phyloP scores from a whole-genome alignment of 1,140 invertebrate genomes.

The Chironomus striatipennis region DNA sequence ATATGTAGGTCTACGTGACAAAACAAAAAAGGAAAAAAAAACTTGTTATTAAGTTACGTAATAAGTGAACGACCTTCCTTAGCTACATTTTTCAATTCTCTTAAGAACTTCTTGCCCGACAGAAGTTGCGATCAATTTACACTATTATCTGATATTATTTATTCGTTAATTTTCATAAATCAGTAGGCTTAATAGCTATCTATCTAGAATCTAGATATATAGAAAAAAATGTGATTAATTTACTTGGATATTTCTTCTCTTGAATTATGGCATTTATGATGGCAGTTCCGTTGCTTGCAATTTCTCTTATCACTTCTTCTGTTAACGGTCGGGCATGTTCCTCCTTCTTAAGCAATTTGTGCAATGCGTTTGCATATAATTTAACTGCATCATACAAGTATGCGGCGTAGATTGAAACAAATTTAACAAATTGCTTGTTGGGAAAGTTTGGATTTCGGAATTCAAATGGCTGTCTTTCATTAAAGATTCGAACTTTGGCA shows the following conservation, averaged over 20 bases:
- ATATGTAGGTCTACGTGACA: no score
- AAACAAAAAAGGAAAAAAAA: no score
- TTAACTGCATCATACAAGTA: slow-evolving; percentile 94
- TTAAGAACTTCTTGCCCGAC: background rate
- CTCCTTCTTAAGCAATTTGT: slow-evolving; percentile 56
- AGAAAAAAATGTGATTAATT: slow-evolving; percentile 36
- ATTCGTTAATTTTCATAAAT: no score
- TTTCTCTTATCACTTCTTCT: slow-evolving; percentile 55
- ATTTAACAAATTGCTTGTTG: slow-evolving; percentile 51
- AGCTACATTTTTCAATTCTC: no score
- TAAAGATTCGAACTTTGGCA: slow-evolving; percentile 65
- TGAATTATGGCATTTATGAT: slow-evolving; percentile 73
- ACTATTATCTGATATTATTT: no score
- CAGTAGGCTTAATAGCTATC: no score
- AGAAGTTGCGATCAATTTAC: slow-evolving; percentile 18
- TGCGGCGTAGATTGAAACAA: slow-evolving; percentile 87
- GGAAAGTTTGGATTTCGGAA: slow-evolving; percentile 54
- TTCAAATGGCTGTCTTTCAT: slow-evolving; percentile 63
- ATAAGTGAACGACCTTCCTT: no score
- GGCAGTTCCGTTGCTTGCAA: slow-evolving; percentile 64
- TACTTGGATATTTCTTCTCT: slow-evolving; percentile 69
- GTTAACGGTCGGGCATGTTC: slow-evolving; percentile 46
- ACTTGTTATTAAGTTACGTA: no score
- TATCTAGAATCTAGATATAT: no score
- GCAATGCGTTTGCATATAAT: slow-evolving; percentile 79